Conservation (phyloP, 2,888 invertebrate species). For the Quadriops clusia region DNA sequence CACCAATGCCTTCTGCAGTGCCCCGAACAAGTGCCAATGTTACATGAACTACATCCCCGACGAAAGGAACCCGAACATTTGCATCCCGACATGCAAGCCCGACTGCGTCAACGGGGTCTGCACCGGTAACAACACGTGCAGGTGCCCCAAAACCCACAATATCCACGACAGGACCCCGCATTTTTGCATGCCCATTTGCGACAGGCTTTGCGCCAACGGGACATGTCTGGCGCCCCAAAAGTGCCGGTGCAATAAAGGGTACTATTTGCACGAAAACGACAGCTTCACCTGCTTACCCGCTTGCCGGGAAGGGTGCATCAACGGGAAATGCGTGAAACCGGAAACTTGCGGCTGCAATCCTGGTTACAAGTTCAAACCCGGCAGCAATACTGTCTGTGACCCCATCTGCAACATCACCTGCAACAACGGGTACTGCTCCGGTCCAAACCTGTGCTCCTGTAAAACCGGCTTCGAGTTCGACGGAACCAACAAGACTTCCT, state of each 20-base stretch:
- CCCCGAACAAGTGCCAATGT: conserved; percentile 34
- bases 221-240: conserved; percentile 11
- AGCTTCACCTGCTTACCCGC: conserved; percentile 14
- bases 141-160: conserved; percentile 38
- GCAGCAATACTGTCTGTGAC: conserved; percentile 11
- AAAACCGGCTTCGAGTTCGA: conserved; percentile 9
- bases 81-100: conserved; percentile 5
- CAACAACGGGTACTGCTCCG: conserved; percentile 27
- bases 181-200: conserved; percentile 2
- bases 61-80: background rate
- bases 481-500: too few species aligned
- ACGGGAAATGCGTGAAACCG: conserved; percentile 13
- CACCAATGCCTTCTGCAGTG: conserved; percentile 27
- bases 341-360: conserved; percentile 17
- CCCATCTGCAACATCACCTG: conserved; percentile 27
- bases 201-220: conserved; percentile 10
- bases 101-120: conserved; percentile 2
- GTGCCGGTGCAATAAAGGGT: conserved; percentile 11
- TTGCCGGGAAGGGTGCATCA: conserved; percentile 12
- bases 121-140: background rate
- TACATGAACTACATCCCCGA: conserved; percentile 2
- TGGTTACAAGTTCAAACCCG: conserved; percentile 1
- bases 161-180: conserved; percentile 36
- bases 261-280: conserved; percentile 7
- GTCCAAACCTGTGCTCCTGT: conserved; percentile 29